Base-by-base conservation (phyloP, 2,888 invertebrate species). In the Phania funesta region DNA sequence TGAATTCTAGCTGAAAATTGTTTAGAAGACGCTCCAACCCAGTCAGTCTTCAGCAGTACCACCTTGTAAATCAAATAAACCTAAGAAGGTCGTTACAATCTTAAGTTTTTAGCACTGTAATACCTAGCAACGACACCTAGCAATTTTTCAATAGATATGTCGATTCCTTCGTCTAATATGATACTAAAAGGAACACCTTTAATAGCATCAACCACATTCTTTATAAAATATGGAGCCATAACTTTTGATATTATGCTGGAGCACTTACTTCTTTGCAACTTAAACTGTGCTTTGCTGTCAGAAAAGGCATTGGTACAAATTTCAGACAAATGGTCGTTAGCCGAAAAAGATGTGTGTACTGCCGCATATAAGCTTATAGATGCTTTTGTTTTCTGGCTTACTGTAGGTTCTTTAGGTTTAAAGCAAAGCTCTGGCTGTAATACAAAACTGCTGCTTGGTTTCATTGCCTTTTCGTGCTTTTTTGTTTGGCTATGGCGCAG, bases 331-430 rank as follows among this genome's bases (percentile, higher is more conserved):
- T 58, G 56, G 8, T 35, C 35, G 11, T 35, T 35, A 35, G 7
- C n/a, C 9, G 56, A 8, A 35, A 58, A 58, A 58, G 20, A 58
- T 35, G 35, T 58, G 35, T 35, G 56, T 20, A 58, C 56, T 58
- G 20, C 18, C 1, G 20, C 32, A 35, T 20, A 20, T 7, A 35
- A 1, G 11, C 20, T 58, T 58, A 35, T 8, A 32, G 2, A 22
- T 35, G 20, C 56, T 58, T 58, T 20, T 44, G 20, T 18, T 44
- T 7, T 44, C 18, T 44, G 44, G 18, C 9, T 44, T 18, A 18
- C 5, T 18, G 44, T 44, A 5, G 44, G 44, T 9, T 44, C 44
- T 9, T 18, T 18, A 6, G 44, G 5, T 44, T 44, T 5, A 44
- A 44, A 44, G 5, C 18, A 18, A 1, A 44, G 4, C 18, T 44